Evolutionary conservation across 2,797 vertebrate species (phyloP).

Genomic region (Smutsia temminckii): DNA sequence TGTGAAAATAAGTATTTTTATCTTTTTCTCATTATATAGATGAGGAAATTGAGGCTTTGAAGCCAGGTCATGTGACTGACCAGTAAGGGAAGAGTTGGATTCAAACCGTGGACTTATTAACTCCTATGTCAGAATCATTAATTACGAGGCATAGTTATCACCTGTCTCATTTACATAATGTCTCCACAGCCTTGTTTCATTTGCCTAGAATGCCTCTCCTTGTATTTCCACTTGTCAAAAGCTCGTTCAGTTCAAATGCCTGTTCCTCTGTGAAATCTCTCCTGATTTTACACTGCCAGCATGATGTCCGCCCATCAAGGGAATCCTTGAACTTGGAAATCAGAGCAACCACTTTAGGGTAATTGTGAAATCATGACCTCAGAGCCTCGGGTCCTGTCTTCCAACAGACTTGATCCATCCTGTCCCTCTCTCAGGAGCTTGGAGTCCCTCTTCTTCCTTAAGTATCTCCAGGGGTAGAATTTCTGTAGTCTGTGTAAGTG

Average conservation of each 20-base stretch:
- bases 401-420: background rate
- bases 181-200: background rate
- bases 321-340: background rate
- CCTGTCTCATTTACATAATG: background rate
- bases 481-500: background rate
- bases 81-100: background rate
- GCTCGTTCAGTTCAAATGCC: background rate
- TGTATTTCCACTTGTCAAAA: background rate
- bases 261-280: background rate
- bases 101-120: background rate
- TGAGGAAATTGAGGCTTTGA: background rate
- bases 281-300: background rate
- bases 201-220: background rate
- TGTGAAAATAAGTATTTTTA: background rate
- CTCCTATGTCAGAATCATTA: background rate
- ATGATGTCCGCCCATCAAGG: too few species aligned
- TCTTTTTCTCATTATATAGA: background rate
- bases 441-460: background rate
- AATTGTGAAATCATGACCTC: background rate
- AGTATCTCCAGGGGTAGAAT: background rate
- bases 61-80: background rate
- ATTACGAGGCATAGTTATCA: fast-evolving
- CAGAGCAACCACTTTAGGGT: background rate
- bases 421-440: background rate
- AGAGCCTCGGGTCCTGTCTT: background rate